Base-by-base conservation (phyloP, 1,140 invertebrate species). In the Ceratina japonica region DNA sequence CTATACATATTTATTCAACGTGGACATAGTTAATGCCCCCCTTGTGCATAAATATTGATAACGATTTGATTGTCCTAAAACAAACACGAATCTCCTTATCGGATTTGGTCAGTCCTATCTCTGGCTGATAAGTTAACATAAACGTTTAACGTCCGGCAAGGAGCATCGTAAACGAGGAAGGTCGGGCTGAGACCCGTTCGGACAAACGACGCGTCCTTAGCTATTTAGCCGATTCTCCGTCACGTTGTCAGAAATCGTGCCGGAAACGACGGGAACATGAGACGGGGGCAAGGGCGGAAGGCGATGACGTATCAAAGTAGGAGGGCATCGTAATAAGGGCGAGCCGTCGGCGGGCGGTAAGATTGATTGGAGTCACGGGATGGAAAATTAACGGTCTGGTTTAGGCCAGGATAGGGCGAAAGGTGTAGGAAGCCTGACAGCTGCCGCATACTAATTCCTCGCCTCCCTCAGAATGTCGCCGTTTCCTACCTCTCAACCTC, bases 291-390 rank as follows among this genome's bases (percentile, higher is more conserved):
- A 56, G 51, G 69, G 13, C 61, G 49, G 82, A 51, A 59, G 73
- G 59, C 70, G 74, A 69, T 84, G 75, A 85, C 77, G 69, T 77
- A 81, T 81, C 70, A 85, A 80, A 75, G 75, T 51, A 56, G 27
- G 69, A 83, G 74, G 85, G 62, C 70, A 81, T 56, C 62, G 68
- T 65, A 66, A 84, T 86, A 86, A 87, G 84, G 81, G 87, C 83
- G 87, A 87, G 80, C 52, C 83, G 87, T 84, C 91, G 90, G 91
- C 91, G 89, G 81, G 78, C 73, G 74, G 88, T 86, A 91, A 91
- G 91, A 91, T 91, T 91, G 90, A 91, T 91, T 90, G 91, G 89
- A 91, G 91, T 91, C 90, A 91, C 90, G 90, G 85, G 90, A 91
- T 91, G 91, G 90, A 91, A 91, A 91, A 91, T 91, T 91, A 91